phyloP scores from a whole-genome alignment of 1,140 invertebrate genomes.

The Gryllus bimaculatus region DNA sequence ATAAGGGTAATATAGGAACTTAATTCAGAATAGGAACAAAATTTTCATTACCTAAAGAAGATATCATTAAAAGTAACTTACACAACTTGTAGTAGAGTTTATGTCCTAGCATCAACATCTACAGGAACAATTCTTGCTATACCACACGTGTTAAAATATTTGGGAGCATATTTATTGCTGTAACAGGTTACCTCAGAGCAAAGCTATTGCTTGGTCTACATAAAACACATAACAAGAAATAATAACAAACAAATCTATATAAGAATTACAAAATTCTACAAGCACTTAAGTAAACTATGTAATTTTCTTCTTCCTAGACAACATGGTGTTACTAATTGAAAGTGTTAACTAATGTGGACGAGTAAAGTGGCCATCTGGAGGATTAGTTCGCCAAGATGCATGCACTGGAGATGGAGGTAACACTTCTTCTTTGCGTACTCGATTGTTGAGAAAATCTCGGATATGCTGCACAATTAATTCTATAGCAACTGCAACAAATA shows the following conservation, averaged over 20 bases:
- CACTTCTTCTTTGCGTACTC: constrained; percentile 29
- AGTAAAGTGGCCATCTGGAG: constrained; percentile 28
- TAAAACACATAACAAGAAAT: not conserved
- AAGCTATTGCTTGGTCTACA: too few relatives aligned
- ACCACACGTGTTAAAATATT: too few relatives aligned
- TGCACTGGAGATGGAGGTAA: constrained; percentile 17
- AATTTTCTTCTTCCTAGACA: not conserved
- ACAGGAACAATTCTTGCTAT: too few relatives aligned
- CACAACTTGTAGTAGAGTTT: too few relatives aligned
- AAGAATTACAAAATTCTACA: not conserved
- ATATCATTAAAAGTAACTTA: too few relatives aligned
- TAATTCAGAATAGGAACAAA: too few relatives aligned
- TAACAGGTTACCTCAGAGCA: too few relatives aligned
- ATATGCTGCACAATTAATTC: constrained; percentile 92
- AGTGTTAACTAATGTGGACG: constrained; percentile 16
- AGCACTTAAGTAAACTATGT: not conserved
- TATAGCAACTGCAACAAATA: constrained; percentile 69
- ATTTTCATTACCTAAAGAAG: too few relatives aligned
- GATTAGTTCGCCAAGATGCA: constrained; percentile 20
- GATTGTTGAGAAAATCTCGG: constrained; percentile 61
- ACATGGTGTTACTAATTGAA: too few relatives aligned
- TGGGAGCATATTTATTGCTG: too few relatives aligned
- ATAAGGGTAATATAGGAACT: too few relatives aligned
- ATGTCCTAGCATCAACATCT: too few relatives aligned
- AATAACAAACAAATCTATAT: not conserved